These are phyloP conservation scores for Eubasilissa regina DNA, from an alignment of 1,140 invertebrate genomes.

Conservation along the genomic window DNA sequence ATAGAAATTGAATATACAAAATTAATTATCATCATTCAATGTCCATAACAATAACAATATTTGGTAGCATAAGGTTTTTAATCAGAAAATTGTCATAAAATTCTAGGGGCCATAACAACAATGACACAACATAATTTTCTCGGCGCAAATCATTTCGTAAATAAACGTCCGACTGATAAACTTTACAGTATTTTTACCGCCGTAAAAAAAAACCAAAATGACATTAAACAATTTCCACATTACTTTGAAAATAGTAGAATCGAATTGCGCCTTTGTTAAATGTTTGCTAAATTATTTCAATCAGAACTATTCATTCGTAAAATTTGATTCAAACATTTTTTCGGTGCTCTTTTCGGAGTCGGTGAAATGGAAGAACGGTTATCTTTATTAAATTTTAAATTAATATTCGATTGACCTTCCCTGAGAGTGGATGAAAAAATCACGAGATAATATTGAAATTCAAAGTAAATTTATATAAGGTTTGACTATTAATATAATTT, in stretches of 20 bases:
- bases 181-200: too few species aligned
- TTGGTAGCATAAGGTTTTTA: too few species aligned
- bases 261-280: slow-evolving; percentile 21
- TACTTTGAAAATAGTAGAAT: slow-evolving; percentile 33
- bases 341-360: slow-evolving; percentile 39
- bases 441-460: background rate
- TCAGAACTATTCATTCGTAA: slow-evolving; percentile 25
- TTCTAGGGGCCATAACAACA: too few species aligned
- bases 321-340: slow-evolving; percentile 41
- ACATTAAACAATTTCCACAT: slow-evolving; percentile 28
- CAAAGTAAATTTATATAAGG: too few species aligned
- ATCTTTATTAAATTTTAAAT: slow-evolving; percentile 44
- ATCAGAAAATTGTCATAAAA: too few species aligned
- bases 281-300: slow-evolving; percentile 43
- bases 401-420: slow-evolving; percentile 1
- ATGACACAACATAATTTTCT: too few species aligned
- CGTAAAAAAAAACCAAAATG: background rate
- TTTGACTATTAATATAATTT: too few species aligned
- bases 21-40: too few species aligned
- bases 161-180: too few species aligned
- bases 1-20: too few species aligned
- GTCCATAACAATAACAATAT: too few species aligned
- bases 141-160: too few species aligned
- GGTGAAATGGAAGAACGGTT: slow-evolving; percentile 37
- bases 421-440: background rate